Base-by-base conservation (phyloP, 2,113 vertebrate species). In the Monarcha castaneiventris region DNA sequence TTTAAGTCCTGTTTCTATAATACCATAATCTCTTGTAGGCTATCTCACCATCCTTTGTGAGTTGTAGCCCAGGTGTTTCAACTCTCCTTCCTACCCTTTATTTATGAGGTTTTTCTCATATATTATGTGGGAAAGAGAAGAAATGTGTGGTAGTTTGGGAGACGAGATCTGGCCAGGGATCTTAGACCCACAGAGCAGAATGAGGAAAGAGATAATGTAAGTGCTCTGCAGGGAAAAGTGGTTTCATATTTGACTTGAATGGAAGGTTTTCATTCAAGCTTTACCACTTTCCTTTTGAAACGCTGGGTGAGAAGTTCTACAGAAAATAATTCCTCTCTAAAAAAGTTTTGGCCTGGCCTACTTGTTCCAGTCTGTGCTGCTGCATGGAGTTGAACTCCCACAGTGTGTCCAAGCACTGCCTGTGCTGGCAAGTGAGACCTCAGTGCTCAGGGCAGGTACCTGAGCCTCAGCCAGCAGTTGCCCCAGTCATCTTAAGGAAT, bases 401-500 rank as follows among this genome's bases (percentile, higher is more conserved):
- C 0, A 0, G 18, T 66, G 55, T 46, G 46, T 66, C 54, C 46
- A 43, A 59, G 79, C 35, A 15, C 13, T 73, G 8, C 39, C 33
- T 63, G 22, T 29, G 35, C 72, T 41, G 56, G 56, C 59, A 39
- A 63, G 76, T 11, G 72, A 59, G 54, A 41, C 23, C 11, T 63
- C 72, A 9, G 54, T 41, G 73, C 43, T 67, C 55, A 51, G 59
- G 84, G 52, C 52, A 87, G 80, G 39, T 78, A 84, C 56, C 59
- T 63, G 64, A 93, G 54, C 78, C 55, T 49, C 54, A 23, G 51
- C 2, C 80, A 67, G 67, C 44, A 59, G 43, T 74, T 94, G 55
- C 83, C 95, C 73, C 73, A 92, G 89, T 81, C 54, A 63, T 81
- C 94, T 74, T 93, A 48, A 84, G n/a, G 56, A 93, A 64, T 91